Percentiles rank a stretch among this genome's conserved stretches.
Conservation (phyloP, 2,113 vertebrate genomes). For the Haemorhous mexicanus region DNA sequence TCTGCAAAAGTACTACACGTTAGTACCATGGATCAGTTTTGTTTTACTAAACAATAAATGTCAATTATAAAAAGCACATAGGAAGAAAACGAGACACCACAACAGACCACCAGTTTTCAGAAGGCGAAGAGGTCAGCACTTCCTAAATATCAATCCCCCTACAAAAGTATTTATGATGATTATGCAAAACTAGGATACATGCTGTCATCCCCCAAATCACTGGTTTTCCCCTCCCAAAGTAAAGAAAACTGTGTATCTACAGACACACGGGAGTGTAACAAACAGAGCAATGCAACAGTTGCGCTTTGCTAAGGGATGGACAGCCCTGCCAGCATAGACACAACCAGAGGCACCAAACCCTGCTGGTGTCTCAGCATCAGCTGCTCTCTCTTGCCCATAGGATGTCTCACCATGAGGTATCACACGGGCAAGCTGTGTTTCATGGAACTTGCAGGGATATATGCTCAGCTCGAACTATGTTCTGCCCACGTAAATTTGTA, state of each 20-base stretch:
- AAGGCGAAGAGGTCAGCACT: not conserved
- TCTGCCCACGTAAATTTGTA: not conserved
- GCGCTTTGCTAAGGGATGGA: not conserved
- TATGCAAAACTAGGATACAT: not conserved
- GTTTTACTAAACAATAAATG: not conserved
- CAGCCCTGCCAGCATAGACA: not conserved
- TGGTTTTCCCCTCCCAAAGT: not conserved
- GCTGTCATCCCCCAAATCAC: not conserved
- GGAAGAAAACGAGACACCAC: not conserved
- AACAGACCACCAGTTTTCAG: not conserved
- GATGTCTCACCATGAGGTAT: not conserved
- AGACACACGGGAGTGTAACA: not conserved
- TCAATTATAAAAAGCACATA: not conserved
- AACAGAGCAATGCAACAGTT: not conserved
- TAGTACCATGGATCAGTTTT: not conserved
- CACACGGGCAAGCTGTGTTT: not conserved
- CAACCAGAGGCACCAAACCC: rapidly evolving
- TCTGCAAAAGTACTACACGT: not conserved
- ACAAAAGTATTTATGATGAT: not conserved
- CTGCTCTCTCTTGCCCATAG: not conserved
- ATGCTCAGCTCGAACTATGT: not conserved
- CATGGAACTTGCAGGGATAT: not conserved
- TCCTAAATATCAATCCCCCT: not conserved
- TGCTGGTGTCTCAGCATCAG: rapidly evolving
- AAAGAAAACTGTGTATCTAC: not conserved